Conservation (phyloP, 2,113 vertebrate species). For the Clinocottus analis region DNA sequence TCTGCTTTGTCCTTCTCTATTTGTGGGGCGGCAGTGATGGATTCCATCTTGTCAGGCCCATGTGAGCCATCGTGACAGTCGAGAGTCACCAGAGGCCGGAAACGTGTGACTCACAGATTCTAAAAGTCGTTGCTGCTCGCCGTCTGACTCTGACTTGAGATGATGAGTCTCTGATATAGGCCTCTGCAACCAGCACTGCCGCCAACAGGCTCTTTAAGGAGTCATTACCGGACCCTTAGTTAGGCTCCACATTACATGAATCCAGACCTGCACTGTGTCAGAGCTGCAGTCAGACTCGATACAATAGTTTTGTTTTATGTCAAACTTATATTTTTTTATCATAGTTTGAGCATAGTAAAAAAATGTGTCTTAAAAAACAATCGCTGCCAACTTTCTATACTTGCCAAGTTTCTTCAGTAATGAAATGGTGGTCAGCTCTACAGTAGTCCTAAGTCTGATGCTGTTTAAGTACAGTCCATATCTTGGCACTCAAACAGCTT, state of each 20-base stretch:
- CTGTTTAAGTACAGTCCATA: not conserved
- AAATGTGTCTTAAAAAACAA: not conserved
- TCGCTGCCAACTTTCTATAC: not conserved
- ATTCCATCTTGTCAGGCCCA: constrained; percentile 67
- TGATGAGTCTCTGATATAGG: constrained; percentile 56
- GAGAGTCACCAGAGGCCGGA: constrained; percentile 68
- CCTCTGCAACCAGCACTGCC: constrained; percentile 49
- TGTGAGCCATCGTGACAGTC: constrained; percentile 70
- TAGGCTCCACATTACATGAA: constrained; percentile 19
- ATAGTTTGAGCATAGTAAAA: not conserved
- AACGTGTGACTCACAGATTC: constrained; percentile 75
- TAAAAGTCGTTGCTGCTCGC: constrained; percentile 66
- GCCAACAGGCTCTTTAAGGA: constrained; percentile 43
- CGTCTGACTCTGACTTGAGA: constrained; percentile 52
- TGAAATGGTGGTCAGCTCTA: not conserved
- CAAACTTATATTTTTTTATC: not conserved
- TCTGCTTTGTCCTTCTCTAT: constrained; percentile 64
- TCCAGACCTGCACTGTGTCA: constrained; percentile 13
- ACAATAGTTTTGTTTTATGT: not conserved
- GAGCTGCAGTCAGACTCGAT: not conserved
- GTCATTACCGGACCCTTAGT: constrained; percentile 25
- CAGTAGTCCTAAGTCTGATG: not conserved
- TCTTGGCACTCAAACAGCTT: not conserved
- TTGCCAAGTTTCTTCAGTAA: not conserved
- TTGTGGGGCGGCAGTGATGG: constrained; percentile 67